These are phyloP conservation scores for Triplophysa bombifrons DNA, from an alignment of 2,797 vertebrate genomes.

Conservation along the genomic window DNA sequence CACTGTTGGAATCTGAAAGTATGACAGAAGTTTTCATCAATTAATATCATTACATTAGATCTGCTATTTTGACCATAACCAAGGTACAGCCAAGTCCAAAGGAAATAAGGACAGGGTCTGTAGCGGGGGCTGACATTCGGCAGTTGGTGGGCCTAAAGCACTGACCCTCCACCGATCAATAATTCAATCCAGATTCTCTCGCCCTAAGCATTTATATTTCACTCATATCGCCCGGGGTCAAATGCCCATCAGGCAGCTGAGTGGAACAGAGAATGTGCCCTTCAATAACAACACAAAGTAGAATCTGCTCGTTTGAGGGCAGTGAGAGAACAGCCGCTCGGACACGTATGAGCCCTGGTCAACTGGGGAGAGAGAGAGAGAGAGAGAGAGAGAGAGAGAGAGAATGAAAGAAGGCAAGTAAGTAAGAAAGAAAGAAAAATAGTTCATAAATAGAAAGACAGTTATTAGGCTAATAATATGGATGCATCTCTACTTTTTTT, in stretches of 20 bases:
- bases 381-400: no score
- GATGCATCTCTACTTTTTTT: no score
- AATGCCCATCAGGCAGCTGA: slow-evolving; percentile 11
- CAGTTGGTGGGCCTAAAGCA: slow-evolving; percentile 54
- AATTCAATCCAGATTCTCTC: slow-evolving; percentile 50
- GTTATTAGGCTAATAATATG: no score
- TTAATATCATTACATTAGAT: slow-evolving; percentile 26
- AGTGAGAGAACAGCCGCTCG: neutral
- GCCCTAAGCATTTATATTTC: slow-evolving; percentile 28
- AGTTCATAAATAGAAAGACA: no score
- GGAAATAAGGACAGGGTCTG: slow-evolving; percentile 12
- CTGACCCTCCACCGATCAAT: slow-evolving; percentile 53
- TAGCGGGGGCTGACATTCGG: slow-evolving; percentile 24
- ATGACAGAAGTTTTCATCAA: neutral
- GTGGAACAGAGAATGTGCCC: slow-evolving; percentile 8
- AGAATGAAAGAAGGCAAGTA: no score
- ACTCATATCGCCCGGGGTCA: slow-evolving; percentile 29
- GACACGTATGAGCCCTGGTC: neutral
- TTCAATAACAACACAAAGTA: slow-evolving; percentile 14
- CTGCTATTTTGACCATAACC: slow-evolving; percentile 21
- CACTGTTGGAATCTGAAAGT: neutral
- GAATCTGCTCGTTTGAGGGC: neutral
- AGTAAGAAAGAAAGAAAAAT: no score
- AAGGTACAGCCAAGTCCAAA: slow-evolving; percentile 39
- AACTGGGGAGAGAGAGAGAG: no score